Conservation (phyloP, 2,888 invertebrate genomes). For the Timandra comae region DNA sequence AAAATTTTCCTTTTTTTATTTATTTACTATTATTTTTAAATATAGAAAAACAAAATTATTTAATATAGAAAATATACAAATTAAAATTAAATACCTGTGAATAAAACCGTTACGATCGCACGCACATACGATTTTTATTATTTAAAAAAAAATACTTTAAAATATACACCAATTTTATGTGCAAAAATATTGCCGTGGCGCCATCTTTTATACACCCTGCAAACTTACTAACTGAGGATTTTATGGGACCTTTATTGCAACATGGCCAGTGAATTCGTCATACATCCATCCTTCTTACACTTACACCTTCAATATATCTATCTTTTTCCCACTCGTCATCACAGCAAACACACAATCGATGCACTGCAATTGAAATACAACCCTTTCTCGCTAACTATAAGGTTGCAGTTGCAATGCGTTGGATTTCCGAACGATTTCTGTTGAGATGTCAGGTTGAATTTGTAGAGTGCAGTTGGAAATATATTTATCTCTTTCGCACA, state of each 20-base stretch:
- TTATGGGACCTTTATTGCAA: conserved; percentile 50
- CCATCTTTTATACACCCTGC: conserved; percentile 54
- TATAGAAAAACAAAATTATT: no score
- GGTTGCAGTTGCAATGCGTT: conserved; percentile 68
- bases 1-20: no score
- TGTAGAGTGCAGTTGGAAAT: conserved; percentile 58
- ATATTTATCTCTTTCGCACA: conserved; percentile 60
- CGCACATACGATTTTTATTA: conserved; percentile 5
- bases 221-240: conserved; percentile 46
- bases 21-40: no score
- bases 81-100: conserved; percentile 8
- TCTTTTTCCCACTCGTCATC: conserved; percentile 41
- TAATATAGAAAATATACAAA: no score
- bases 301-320: conserved; percentile 25
- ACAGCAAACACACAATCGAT: conserved; percentile 37
- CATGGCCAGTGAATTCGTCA: conserved; percentile 46
- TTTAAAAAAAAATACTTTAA: conserved; percentile 6
- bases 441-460: conserved; percentile 47
- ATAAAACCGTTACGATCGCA: conserved; percentile 3
- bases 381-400: conserved; percentile 46
- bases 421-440: conserved; percentile 36
- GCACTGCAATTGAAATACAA: conserved; percentile 51
- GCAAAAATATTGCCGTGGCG: conserved; percentile 40
- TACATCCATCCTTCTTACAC: conserved; percentile 44
- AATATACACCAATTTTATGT: conserved; percentile 11